phyloP scores from a whole-genome alignment of 2,797 vertebrate genomes.

The Microtus californicus region DNA sequence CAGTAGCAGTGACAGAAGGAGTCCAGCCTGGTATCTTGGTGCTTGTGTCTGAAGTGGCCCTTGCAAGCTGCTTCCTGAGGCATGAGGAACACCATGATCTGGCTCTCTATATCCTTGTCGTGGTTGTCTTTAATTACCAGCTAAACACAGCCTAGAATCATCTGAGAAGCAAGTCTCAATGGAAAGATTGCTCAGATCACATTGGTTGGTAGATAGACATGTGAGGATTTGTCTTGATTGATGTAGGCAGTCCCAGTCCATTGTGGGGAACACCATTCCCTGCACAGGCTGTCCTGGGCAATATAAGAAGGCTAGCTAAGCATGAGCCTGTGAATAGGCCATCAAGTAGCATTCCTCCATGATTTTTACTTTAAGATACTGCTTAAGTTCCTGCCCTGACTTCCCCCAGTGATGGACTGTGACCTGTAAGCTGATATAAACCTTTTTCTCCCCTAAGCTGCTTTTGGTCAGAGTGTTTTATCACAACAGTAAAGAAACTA shows the following conservation, averaged over 20 bases:
- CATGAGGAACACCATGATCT: accelerated
- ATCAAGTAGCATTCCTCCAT: neutral
- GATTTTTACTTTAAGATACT: neutral
- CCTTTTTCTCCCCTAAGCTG: neutral
- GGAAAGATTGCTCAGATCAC: neutral
- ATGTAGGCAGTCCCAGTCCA: neutral
- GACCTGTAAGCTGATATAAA: neutral
- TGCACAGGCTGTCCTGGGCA: neutral
- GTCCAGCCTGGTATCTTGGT: neutral
- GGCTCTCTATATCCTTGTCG: neutral
- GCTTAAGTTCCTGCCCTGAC: neutral
- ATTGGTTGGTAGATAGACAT: neutral
- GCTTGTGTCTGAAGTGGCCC: neutral
- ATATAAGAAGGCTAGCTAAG: neutral
- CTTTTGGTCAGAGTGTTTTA: neutral
- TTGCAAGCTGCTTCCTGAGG: neutral
- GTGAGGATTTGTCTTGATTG: neutral
- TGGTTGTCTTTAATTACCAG: neutral
- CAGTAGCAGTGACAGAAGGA: neutral
- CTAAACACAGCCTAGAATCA: neutral
- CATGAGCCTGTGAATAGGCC: neutral
- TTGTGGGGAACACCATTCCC: neutral
- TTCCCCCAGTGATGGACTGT: neutral
- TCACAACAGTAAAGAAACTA: neutral
- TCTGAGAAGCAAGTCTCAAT: neutral